These are phyloP conservation scores for Temnothorax longispinosus DNA, from an alignment of 1,140 invertebrate species.

Conservation along the genomic window DNA sequence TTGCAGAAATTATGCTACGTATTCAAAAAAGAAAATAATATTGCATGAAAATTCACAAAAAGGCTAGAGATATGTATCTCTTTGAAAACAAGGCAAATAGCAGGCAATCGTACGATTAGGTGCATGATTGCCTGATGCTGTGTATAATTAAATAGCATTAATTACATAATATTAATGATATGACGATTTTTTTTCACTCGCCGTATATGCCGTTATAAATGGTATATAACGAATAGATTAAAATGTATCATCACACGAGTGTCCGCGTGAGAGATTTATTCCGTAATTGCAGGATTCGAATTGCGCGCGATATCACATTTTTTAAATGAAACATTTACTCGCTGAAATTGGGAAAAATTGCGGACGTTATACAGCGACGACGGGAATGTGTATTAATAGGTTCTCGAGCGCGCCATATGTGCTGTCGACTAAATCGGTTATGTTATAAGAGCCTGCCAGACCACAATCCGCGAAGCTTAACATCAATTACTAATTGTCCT, in stretches of 20 bases:
- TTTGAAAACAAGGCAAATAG: neutral
- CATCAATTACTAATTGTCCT: constrained; percentile 52
- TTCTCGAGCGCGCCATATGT: constrained; percentile 31
- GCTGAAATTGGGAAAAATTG: constrained; percentile 30
- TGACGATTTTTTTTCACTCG: neutral
- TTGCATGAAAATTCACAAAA: neutral
- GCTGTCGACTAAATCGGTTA: constrained; percentile 49
- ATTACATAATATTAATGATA: neutral
- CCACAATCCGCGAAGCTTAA: constrained; percentile 57
- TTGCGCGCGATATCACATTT: neutral
- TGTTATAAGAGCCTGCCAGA: constrained; percentile 50
- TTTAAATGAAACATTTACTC: constrained; percentile 44
- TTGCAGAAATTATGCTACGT: neutral
- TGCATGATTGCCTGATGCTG: neutral
- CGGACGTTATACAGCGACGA: neutral
- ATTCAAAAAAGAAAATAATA: neutral
- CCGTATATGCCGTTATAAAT: neutral
- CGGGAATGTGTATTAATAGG: constrained; percentile 48
- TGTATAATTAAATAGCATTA: neutral
- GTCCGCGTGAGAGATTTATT: constrained; percentile 26
- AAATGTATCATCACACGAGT: constrained; percentile 3
- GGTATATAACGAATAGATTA: neutral
- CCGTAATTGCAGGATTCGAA: constrained; percentile 5
- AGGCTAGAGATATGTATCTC: neutral
- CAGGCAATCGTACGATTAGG: neutral